Evolutionary conservation across 2,113 vertebrate species (phyloP), one percentile per base, ranked within the genome.

Genomic region (Pedetes capensis): DNA sequence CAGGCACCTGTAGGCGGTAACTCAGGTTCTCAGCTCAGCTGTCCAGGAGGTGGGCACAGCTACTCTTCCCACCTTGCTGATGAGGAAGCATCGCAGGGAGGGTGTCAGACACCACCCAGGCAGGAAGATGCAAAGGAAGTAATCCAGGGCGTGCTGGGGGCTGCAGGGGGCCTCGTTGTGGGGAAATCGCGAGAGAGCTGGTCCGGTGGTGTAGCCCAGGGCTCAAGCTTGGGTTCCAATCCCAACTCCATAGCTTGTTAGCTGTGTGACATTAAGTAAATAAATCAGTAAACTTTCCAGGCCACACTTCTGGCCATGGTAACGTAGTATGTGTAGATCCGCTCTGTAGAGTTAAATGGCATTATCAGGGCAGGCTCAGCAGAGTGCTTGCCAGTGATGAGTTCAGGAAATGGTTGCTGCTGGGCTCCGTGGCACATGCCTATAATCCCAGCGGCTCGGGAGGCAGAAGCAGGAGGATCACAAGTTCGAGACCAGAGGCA

Each of bases 151-250:
- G 0, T 5, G 9, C 3, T 13, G 23, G 22, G 14, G 0, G 20
- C 83, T 29, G 2, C 75, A 8, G 72, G 69, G 34, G 32, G 5
- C 39, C 22, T 37, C 0, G 11, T 10, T 9, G 0, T 0, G 23
- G 47, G 23, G 22, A 44, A 37, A 11, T 42, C 6, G 0, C 39
- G 1, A 3, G 51, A 9, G 10, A 49, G 5, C 3, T 0, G 0
- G 2, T 47, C 25, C 17, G n/a, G 1, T 29, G 18, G 12, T 27
- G 29, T 1, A 2, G 34, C 57, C 2, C 0, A 39, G 22, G 23
- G 17, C 68, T 78, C 29, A 6, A n/a, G 9, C 74, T 49, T 6
- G 1, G 44, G 20, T 68, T 79, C 44, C 4, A 18, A 0, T 34
- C 37, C 18, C 20, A 6, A 2, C 17, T 32, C 44, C 8, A 22